phyloP scores from a whole-genome alignment of 2,113 vertebrate genomes.

The Atractosteus spatula region DNA sequence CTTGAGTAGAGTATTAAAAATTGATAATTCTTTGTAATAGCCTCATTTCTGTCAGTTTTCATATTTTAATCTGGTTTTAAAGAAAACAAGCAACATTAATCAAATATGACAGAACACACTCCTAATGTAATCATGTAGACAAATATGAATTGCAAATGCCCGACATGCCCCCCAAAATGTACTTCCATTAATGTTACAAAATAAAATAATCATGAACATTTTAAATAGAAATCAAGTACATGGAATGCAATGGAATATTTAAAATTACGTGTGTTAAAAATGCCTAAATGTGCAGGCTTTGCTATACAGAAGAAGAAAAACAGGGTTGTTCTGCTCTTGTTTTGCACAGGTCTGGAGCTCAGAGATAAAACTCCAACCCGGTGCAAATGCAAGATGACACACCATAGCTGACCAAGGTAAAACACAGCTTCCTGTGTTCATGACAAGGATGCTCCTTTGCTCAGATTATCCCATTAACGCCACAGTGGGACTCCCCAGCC shows the following conservation, averaged over 20 bases:
- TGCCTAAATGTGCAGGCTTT: constrained; percentile 50
- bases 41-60: constrained; percentile 90
- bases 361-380: constrained; percentile 34
- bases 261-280: constrained; percentile 56
- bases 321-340: constrained; percentile 15
- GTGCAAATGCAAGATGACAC: constrained; percentile 53
- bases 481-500: constrained; percentile 31
- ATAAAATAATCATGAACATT: constrained; percentile 94
- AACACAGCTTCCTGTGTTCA: constrained; percentile 58
- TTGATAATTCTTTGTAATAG: constrained; percentile 87
- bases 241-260: constrained; percentile 60
- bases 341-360: constrained; percentile 36
- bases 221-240: constrained; percentile 71
- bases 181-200: constrained; percentile 85
- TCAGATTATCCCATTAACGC: constrained; percentile 52
- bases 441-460: constrained; percentile 55
- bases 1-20: constrained; percentile 80
- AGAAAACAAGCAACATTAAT: constrained; percentile 94
- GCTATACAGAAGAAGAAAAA: constrained; percentile 27
- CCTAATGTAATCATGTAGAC: constrained; percentile 92
- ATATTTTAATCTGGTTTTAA: constrained; percentile 87
- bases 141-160: constrained; percentile 97
- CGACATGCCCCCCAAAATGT: constrained; percentile 66
- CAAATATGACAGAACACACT: constrained; percentile 92
- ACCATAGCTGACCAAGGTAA: constrained; percentile 49